These are phyloP conservation scores for Mus musculus DNA, from an alignment of 2,113 vertebrate genomes.

Conservation along the genomic window GRCm39 chr6:148953501-148954000, in stretches of 20 bases:
- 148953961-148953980: background rate
- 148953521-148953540: too few relatives aligned
- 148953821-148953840: slow-evolving; percentile 51
- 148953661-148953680: background rate
- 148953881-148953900: slow-evolving; percentile 35
- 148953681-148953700: background rate
- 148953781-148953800: slow-evolving; percentile 46
- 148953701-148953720: accelerated
- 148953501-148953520: too few relatives aligned
- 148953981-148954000: background rate
- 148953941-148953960: background rate
- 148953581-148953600: too few relatives aligned
- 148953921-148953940: slow-evolving; percentile 52
- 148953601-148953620: too few relatives aligned
- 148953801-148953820: slow-evolving; percentile 1
- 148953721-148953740: background rate
- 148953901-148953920: slow-evolving; percentile 58
- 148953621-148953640: background rate
- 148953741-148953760: background rate
- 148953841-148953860: slow-evolving; percentile 59
- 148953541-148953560: too few relatives aligned
- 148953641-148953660: background rate
- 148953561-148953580: too few relatives aligned
- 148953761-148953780: background rate
- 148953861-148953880: slow-evolving; percentile 27